Conservation (phyloP, 2,888 invertebrate species). For the Elmis aenea region DNA sequence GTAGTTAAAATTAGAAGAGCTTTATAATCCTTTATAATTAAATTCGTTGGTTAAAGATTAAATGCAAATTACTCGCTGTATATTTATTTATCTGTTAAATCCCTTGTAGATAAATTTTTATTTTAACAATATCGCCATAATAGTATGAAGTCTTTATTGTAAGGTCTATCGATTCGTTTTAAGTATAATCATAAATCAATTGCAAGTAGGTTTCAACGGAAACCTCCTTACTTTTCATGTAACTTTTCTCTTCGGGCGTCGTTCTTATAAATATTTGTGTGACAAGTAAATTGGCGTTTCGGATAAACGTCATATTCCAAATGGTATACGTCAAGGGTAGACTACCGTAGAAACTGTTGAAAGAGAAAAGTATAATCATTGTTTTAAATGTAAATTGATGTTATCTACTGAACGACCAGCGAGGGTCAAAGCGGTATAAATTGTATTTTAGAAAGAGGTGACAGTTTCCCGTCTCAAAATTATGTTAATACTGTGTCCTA, state of each 20-base stretch:
- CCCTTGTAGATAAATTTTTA: too few species aligned
- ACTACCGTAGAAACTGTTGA: conserved; percentile 10
- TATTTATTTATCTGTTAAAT: too few species aligned
- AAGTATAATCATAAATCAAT: too few species aligned
- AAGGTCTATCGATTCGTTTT: too few species aligned
- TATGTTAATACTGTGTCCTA: conserved; percentile 12
- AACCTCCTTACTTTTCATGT: conserved; percentile 9
- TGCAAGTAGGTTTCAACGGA: conserved; percentile 16
- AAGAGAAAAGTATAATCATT: conserved; percentile 7
- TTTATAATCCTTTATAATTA: too few species aligned
- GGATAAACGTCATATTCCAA: conserved; percentile 10
- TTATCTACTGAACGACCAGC: conserved; percentile 6
- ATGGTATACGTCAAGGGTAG: conserved; percentile 7
- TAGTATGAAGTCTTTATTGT: too few species aligned
- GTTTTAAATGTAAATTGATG: conserved; percentile 1
- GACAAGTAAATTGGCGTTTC: conserved; percentile 18
- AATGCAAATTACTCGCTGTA: too few species aligned
- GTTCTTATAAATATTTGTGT: conserved; percentile 14
- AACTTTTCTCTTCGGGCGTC: conserved; percentile 11
- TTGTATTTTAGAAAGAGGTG: conserved; percentile 9
- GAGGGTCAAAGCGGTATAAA: conserved; percentile 14
- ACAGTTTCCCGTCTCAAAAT: conserved; percentile 15
- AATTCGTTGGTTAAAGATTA: too few species aligned
- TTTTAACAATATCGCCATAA: too few species aligned
- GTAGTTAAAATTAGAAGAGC: too few species aligned